These are phyloP conservation scores for Odocoileus virginianus DNA, from an alignment of 2,113 vertebrate genomes.

Conservation along the genomic window DNA sequence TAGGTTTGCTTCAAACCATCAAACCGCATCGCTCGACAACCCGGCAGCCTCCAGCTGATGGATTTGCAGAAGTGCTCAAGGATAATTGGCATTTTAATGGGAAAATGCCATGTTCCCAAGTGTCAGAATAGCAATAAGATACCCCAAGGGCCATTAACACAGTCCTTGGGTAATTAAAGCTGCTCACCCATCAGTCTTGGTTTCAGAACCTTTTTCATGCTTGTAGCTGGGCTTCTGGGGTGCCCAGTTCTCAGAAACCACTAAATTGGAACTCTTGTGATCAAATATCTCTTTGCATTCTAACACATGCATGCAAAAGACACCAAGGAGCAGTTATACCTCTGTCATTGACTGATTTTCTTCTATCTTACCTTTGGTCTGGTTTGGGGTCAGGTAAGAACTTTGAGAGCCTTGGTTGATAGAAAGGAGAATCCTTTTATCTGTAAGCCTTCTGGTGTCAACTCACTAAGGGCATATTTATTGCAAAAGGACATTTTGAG, in stretches of 20 bases:
- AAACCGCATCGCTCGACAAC: not conserved
- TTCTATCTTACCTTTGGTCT: not conserved
- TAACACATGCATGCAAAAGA: not conserved
- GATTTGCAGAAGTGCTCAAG: conserved; percentile 59
- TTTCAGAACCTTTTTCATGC: not conserved
- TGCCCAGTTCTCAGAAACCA: not conserved
- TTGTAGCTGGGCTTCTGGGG: conserved; percentile 32
- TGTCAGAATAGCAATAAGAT: conserved; percentile 70
- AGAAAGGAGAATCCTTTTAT: not conserved
- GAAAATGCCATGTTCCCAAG: conserved; percentile 66
- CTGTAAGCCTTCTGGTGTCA: not conserved
- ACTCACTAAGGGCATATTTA: not conserved
- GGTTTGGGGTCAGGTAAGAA: not conserved
- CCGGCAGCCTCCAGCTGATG: conserved; percentile 52
- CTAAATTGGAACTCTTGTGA: conserved; percentile 6
- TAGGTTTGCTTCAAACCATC: conserved; percentile 40
- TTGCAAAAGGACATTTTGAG: not conserved
- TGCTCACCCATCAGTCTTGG: conserved; percentile 62
- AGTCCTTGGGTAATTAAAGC: conserved; percentile 67
- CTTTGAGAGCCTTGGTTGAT: not conserved
- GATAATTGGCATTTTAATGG: conserved; percentile 76
- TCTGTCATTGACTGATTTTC: not conserved
- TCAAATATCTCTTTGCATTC: conserved; percentile 8
- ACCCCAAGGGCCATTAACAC: conserved; percentile 67
- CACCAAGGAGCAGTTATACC: not conserved